Conservation (phyloP, 2,113 vertebrate genomes). For the Lasiurus cinereus region DNA sequence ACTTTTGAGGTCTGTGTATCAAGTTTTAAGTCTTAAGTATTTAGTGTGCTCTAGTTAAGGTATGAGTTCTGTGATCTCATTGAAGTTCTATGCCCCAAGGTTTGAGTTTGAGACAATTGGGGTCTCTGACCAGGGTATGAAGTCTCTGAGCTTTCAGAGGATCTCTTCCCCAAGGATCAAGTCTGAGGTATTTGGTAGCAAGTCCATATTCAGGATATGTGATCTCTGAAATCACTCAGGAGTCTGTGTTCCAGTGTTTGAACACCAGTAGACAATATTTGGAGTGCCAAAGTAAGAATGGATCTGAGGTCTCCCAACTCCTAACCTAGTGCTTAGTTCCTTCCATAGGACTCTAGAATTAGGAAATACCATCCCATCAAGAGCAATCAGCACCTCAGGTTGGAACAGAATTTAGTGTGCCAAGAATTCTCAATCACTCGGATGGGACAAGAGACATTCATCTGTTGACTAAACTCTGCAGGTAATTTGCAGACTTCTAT, state of each 20-base stretch:
- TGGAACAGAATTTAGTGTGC: conserved; percentile 42
- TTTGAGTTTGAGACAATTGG: neutral
- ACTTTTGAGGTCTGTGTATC: neutral
- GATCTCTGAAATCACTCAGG: neutral
- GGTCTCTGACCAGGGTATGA: neutral
- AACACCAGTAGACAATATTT: neutral
- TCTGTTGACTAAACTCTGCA: neutral
- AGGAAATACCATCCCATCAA: conserved; percentile 1
- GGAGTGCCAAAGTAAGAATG: conserved; percentile 1
- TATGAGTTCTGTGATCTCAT: neutral
- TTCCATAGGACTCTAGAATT: neutral
- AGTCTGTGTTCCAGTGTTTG: neutral
- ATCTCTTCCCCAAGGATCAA: neutral
- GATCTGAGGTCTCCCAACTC: neutral
- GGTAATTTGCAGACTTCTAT: conserved; percentile 2
- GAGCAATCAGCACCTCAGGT: neutral
- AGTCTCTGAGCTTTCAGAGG: neutral
- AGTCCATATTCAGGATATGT: neutral
- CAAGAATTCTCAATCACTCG: conserved; percentile 5
- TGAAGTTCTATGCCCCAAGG: neutral
- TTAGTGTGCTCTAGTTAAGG: neutral
- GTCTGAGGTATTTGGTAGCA: neutral
- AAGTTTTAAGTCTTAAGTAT: neutral
- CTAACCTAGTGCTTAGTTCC: neutral
- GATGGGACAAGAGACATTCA: neutral